These are phyloP conservation scores for Rhizomys pruinosus DNA, from an alignment of 2,113 vertebrate species.

Conservation along the genomic window DNA sequence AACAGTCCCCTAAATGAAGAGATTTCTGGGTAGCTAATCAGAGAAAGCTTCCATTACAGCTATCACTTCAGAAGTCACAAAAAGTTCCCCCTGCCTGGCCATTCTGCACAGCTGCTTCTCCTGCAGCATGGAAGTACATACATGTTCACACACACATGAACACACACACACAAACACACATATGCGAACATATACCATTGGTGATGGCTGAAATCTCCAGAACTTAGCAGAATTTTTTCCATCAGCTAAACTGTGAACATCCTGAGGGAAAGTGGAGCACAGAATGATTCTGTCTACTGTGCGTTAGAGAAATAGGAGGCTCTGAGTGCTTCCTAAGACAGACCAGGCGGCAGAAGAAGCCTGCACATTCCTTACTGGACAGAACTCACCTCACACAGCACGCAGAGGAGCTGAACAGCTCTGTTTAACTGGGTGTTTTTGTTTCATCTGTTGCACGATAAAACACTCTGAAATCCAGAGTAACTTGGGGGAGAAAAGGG, in stretches of 20 bases:
- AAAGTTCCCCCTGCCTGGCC: background rate
- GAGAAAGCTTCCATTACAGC: no score
- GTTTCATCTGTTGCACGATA: background rate
- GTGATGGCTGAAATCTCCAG: background rate
- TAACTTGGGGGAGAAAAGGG: background rate
- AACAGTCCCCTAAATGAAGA: background rate
- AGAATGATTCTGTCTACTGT: background rate
- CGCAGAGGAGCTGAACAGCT: background rate
- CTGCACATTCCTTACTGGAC: background rate
- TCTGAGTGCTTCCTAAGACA: background rate
- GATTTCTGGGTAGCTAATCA: background rate
- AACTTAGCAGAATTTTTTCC: background rate
- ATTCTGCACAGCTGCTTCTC: background rate
- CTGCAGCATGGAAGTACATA: background rate
- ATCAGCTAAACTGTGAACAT: slow-evolving; percentile 1
- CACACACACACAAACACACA: background rate
- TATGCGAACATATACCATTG: background rate
- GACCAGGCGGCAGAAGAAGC: background rate
- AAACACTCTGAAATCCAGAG: background rate
- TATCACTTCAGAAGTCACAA: background rate
- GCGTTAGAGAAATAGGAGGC: background rate
- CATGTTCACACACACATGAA: background rate
- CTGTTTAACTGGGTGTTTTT: background rate
- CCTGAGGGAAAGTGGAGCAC: background rate
- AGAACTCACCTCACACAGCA: background rate